Percentiles rank a stretch among this genome's conserved stretches.
Conservation (phyloP, 2,888 invertebrate species). For the Podabrus alpinus region DNA sequence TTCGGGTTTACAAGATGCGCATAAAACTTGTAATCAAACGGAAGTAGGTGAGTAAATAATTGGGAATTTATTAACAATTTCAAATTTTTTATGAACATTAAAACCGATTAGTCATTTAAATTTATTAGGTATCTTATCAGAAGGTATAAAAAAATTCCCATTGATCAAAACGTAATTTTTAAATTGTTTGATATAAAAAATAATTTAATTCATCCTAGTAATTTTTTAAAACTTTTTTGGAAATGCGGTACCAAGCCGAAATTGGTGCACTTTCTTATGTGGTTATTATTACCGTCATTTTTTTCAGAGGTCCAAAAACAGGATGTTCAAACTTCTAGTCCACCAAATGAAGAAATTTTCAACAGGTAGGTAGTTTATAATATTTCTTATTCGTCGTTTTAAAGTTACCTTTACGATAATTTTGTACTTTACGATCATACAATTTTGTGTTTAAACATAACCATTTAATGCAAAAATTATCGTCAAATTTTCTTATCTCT, state of each 20-base stretch:
- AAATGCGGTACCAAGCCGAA: too few relatives aligned
- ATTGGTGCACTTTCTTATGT: background rate
- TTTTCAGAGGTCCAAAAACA: background rate
- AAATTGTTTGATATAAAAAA: background rate
- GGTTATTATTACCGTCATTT: background rate
- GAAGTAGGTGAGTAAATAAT: slow-evolving; percentile 15
- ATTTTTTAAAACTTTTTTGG: too few relatives aligned
- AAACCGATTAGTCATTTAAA: background rate
- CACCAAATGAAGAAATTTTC: background rate
- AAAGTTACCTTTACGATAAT: too few relatives aligned
- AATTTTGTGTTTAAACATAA: background rate
- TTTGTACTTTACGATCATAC: too few relatives aligned
- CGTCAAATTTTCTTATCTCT: background rate
- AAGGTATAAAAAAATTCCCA: background rate
- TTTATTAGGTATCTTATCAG: background rate
- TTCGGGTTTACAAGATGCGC: slow-evolving; percentile 18
- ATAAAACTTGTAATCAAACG: background rate
- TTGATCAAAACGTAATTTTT: background rate
- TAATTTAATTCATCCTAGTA: too few relatives aligned
- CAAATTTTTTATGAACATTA: background rate
- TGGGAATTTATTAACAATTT: background rate
- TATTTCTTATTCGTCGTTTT: background rate
- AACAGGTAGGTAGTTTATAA: background rate
- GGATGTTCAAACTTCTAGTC: background rate
- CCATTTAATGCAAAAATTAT: background rate